A percentile compares a stretch with the other conserved stretches of the same genome.
Evolutionary conservation across 1,140 invertebrate genomes (phyloP).

Genomic region (Drosophila nebulosa): DNA sequence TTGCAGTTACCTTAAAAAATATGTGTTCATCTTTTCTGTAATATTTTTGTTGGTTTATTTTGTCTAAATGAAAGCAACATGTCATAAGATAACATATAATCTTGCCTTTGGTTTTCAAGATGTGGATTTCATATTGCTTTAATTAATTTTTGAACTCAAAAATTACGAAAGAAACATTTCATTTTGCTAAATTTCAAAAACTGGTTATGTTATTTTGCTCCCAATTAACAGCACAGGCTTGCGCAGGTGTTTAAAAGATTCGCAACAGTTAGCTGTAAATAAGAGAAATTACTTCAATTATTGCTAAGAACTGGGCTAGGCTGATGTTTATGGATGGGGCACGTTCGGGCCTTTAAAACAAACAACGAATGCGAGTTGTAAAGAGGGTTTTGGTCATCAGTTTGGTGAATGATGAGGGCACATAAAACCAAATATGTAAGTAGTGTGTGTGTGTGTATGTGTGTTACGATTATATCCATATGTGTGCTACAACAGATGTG

Average conservation of each 20-base stretch:
- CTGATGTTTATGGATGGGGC: conserved; percentile 16
- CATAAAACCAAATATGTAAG: conserved; percentile 42
- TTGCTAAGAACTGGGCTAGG: neutral
- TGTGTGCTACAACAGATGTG: conserved; percentile 15
- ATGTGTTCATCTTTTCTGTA: too few relatives aligned
- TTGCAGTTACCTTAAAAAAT: too few relatives aligned
- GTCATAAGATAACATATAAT: too few relatives aligned
- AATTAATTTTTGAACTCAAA: too few relatives aligned
- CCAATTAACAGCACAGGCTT: neutral
- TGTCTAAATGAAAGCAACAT: too few relatives aligned
- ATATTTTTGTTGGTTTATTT: too few relatives aligned
- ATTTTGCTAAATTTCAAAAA: too few relatives aligned
- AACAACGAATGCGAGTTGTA: conserved; percentile 62
- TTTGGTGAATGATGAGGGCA: conserved; percentile 55
- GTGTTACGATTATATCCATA: conserved; percentile 40
- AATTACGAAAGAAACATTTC: too few relatives aligned
- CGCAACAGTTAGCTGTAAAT: too few relatives aligned
- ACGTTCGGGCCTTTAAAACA: conserved; percentile 72
- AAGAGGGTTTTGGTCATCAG: conserved; percentile 46
- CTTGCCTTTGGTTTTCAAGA: too few relatives aligned
- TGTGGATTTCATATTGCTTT: too few relatives aligned
- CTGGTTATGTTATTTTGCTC: neutral
- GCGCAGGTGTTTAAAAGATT: too few relatives aligned
- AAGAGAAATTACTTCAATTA: neutral
- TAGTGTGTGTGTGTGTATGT: conserved; percentile 18